Percentiles rank a stretch among this genome's conserved stretches.
Conservation (phyloP, 2,797 vertebrate genomes). For the Calcarius lapponicus region DNA sequence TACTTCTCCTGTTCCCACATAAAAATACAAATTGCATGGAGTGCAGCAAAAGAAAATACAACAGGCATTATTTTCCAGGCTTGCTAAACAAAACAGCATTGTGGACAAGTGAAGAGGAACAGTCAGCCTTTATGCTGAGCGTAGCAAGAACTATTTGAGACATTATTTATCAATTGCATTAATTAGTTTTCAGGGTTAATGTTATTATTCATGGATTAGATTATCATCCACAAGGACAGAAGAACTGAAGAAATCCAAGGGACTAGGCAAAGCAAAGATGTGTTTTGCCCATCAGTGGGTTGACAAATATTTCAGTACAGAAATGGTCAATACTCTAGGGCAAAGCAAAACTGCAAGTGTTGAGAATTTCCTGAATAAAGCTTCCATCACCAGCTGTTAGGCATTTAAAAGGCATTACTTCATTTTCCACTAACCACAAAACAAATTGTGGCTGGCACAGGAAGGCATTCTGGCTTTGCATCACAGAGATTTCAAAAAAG, state of each 20-base stretch:
- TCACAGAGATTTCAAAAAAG: conserved; percentile 20
- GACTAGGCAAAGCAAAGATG: background rate
- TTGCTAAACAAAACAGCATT: conserved; percentile 32
- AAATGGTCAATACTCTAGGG: background rate
- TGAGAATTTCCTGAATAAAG: background rate
- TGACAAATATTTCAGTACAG: background rate
- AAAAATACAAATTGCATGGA: background rate
- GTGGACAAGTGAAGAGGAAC: background rate
- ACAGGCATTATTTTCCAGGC: background rate
- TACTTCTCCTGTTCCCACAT: background rate
- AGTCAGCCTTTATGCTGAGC: conserved; percentile 3
- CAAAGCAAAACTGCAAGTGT: conserved; percentile 6
- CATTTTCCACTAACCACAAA: conserved; percentile 9
- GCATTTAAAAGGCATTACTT: conserved; percentile 36
- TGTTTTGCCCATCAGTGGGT: background rate
- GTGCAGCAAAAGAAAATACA: background rate
- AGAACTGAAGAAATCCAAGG: background rate
- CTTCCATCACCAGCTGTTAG: conserved; percentile 18
- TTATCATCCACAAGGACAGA: background rate
- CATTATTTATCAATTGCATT: background rate
- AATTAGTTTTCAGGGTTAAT: background rate
- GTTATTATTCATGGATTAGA: background rate
- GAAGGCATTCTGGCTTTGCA: conserved; percentile 17
- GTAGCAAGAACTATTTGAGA: background rate
- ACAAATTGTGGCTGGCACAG: conserved; percentile 9